These are phyloP conservation scores for Notamacropus eugenii DNA, from an alignment of 2,797 vertebrate genomes.

Conservation along the genomic window DNA sequence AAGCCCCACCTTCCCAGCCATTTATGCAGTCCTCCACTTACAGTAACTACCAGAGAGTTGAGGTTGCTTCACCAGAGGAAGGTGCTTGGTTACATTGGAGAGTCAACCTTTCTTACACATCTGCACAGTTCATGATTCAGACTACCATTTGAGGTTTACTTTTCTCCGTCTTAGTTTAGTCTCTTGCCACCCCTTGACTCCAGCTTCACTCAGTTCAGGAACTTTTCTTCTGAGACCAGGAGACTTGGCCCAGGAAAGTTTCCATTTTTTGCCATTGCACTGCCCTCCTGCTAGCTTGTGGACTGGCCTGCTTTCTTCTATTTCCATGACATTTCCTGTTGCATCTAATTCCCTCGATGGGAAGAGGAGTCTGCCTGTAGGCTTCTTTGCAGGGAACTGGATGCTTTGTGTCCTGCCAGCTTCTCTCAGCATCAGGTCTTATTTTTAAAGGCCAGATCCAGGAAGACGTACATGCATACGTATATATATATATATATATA, in stretches of 20 bases:
- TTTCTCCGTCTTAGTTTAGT: not conserved
- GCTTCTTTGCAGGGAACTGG: not conserved
- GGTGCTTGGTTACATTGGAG: not conserved
- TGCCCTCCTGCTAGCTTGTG: not conserved
- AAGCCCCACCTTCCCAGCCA: not conserved
- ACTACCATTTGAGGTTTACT: not conserved
- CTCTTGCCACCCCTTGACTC: not conserved
- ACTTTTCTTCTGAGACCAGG: not conserved
- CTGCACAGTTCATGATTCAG: not conserved
- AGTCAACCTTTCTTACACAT: not conserved
- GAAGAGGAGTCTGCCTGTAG: no score
- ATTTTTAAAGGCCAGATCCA: not conserved
- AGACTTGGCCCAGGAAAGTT: not conserved
- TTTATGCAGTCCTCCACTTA: not conserved
- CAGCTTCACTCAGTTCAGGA: not conserved
- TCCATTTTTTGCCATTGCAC: not conserved
- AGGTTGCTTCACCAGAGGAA: not conserved
- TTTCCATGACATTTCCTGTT: not conserved
- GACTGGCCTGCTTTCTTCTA: not conserved
- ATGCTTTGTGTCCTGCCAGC: not conserved
- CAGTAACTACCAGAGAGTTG: not conserved
- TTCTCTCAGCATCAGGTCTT: not conserved
- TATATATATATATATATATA: accelerated
- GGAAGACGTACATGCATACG: not conserved
- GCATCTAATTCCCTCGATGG: not conserved